Conservation (phyloP, 2,113 vertebrate genomes). For the Lophura nycthemera region DNA sequence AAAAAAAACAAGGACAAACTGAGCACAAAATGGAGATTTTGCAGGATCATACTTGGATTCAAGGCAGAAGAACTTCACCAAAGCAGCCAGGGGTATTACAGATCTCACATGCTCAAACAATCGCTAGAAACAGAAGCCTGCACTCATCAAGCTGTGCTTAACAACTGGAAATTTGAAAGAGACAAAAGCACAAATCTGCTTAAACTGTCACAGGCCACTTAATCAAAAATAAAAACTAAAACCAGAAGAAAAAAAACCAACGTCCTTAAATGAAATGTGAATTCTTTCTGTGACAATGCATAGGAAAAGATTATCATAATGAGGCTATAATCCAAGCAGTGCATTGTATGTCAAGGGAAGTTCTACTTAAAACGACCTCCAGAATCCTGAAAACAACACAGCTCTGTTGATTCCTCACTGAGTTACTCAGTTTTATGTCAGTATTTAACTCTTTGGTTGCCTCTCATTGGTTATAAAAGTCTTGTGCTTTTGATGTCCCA, state of each 20-base stretch:
- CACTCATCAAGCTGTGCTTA: not conserved
- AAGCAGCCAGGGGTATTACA: not conserved
- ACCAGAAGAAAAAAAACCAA: not conserved
- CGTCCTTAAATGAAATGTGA: not conserved
- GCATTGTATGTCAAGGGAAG: not conserved
- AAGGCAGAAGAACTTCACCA: not conserved
- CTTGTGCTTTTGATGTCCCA: not conserved
- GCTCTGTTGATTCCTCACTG: not conserved
- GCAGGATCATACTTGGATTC: not conserved
- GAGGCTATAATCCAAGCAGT: not conserved
- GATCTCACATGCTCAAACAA: not conserved
- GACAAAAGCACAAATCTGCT: not conserved
- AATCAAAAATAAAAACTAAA: not conserved
- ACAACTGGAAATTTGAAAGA: conserved; percentile 2
- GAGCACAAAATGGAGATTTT: not conserved
- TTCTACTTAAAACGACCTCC: not conserved
- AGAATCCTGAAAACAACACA: not conserved
- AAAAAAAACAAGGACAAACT: not conserved
- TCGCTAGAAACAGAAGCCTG: not conserved
- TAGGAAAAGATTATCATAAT: not conserved
- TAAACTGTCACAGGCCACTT: not conserved
- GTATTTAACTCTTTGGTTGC: not conserved
- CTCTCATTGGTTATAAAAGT: not conserved
- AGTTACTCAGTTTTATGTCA: not conserved
- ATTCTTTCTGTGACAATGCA: not conserved